Evolutionary conservation across 2,797 vertebrate genomes (phyloP), one percentile per base, ranked within the genome.

Genomic region (Varecia variegata): DNA sequence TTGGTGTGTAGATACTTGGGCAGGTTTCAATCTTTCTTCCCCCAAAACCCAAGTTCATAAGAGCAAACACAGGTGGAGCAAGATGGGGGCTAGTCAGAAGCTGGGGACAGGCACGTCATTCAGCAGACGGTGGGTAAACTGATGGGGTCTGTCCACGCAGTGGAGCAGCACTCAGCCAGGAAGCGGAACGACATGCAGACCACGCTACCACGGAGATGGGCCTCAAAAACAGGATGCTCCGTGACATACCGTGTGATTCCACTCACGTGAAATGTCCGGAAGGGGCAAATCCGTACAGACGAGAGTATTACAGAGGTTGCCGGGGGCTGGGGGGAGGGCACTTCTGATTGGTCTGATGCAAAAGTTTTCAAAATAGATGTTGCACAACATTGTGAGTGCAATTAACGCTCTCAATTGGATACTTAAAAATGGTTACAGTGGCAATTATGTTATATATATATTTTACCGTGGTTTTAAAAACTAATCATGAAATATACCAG

Each of bases 201-300:
- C 4, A 21, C 1, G 12, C 67, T 11, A 12, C 12, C 7, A 3
- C 0, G 40, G 20, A 12, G 23, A 5, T 20, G 32, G 18, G n/a
- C 32, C 32, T n/a, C 5, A 6, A 38, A 8, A 12, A 30, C 43
- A 1, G 11, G 3, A 18, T 6, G 3, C 54, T 47, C 3, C 0
- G 70, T 5, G 38, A 6, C 8, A 1, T 27, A 3, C 13, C 0
- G 6, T 45, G 7, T 25, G 54, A 9, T 7, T 73, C 52, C 38
- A 4, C 7, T 58, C 35, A 20, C 15, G 11, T 17, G 68, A 45
- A 11, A 17, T 11, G 20, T 7, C 47, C 9, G 11, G 40, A 17
- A 11, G 8, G 7, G 30, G 17, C 13, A 60, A 25, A 2, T 27
- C 70, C 30, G 1, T 2, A 25, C 30, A 27, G 23, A 38, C 15